Base-by-base conservation (phyloP, 37 sponge, comb jelly and placozoan species). In the Hormiphora californensis region DNA sequence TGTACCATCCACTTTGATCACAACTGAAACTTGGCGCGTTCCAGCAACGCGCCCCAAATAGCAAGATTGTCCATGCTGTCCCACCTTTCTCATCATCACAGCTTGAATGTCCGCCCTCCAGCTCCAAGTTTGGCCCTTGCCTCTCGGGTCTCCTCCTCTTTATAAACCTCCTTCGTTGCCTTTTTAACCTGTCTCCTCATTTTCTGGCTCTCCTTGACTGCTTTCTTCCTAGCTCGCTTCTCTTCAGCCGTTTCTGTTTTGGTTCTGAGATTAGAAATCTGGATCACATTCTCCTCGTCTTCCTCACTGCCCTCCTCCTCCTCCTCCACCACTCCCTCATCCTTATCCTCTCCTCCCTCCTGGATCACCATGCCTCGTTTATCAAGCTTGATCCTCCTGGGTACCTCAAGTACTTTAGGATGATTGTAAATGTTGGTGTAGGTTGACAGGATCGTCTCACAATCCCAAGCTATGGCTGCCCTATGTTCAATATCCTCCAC, bases 361-460 rank as follows among this genome's bases (percentile, higher is more conserved):
- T 57, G 3, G 11, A 86, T 11, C 1, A 31, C 53, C 1, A 44
- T 35, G 32, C 86, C 86, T 32, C 46, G 39, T 11, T 36, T 68
- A 23, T 88, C 86, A 0, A 86, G 44, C 7, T 62, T 88, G 0
- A 67, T 88, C 86, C 90, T 91, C 53, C 25, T 85, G 62, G 87
- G 88, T 0, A 89, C 39, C 21, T 86, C 88, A 39, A 92, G 73
- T 3, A 23, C 57, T 54, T 85, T 43, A 19, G 95, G 95, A 55
- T 95, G 95, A 81, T 95, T 95, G 90, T 93, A 95, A 8, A 93
- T 87, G 85, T 89, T 95, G 53, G 95, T 93, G 85, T 93, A 91
- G 9, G 95, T 95, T 8, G 88, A 87, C 9, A 90, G 69, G 27
- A 90, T 85, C 23, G 91, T 88, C 43, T 95, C 94, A 88, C 96